Conservation (phyloP, 2,888 invertebrate species). For the Tholera decimalis region DNA sequence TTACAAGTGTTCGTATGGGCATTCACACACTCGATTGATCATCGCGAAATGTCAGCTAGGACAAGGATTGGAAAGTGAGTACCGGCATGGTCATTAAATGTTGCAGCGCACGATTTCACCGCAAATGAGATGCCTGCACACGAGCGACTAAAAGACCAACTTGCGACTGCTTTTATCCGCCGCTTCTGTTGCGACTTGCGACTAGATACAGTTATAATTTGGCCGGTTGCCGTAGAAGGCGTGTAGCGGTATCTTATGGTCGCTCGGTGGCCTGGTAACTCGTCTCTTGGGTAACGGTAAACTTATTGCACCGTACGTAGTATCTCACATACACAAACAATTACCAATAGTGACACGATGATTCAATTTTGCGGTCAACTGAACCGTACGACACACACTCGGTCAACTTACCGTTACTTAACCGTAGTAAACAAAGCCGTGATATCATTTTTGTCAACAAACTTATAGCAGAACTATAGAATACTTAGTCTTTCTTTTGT, state of each 20-base stretch:
- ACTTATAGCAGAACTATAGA: slow-evolving; percentile 19
- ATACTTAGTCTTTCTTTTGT: slow-evolving; percentile 19
- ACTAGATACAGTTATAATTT: slow-evolving; percentile 86
- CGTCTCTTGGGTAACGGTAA: slow-evolving; percentile 77
- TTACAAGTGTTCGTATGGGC: slow-evolving; percentile 15
- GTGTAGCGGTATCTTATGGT: slow-evolving; percentile 83
- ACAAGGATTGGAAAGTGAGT: slow-evolving; percentile 73
- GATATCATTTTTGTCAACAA: slow-evolving; percentile 53
- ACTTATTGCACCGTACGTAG: slow-evolving; percentile 72
- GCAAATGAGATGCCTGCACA: slow-evolving; percentile 76
- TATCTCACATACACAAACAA: slow-evolving; percentile 68
- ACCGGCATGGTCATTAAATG: slow-evolving; percentile 72
- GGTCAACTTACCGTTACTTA: slow-evolving; percentile 59
- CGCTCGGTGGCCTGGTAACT: slow-evolving; percentile 77
- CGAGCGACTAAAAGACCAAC: slow-evolving; percentile 71
- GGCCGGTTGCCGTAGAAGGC: slow-evolving; percentile 80
- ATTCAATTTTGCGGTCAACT: slow-evolving; percentile 65
- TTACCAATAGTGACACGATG: slow-evolving; percentile 64
- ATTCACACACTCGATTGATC: slow-evolving; percentile 47
- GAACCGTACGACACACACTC: slow-evolving; percentile 44
- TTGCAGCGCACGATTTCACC: slow-evolving; percentile 77
- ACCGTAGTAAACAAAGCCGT: slow-evolving; percentile 53
- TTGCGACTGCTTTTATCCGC: slow-evolving; percentile 65
- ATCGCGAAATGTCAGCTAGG: slow-evolving; percentile 63
- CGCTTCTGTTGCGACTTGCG: slow-evolving; percentile 66